Percentiles rank a stretch among this genome's conserved stretches.
Conservation (phyloP, 2,797 vertebrate species). For the Pangasius krempfi region DNA sequence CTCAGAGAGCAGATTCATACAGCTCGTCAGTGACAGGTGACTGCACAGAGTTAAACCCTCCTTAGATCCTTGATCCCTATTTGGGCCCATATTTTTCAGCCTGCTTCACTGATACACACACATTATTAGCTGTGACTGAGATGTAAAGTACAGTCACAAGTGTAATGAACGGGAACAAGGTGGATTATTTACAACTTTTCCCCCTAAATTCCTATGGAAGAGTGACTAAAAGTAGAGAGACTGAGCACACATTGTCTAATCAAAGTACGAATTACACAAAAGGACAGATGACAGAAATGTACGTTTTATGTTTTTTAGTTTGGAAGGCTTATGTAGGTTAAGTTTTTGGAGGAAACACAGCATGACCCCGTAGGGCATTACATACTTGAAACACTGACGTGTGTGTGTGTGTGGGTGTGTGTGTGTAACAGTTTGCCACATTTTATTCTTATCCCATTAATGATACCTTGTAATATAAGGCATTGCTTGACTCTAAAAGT, state of each 20-base stretch:
- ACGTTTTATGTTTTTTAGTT: background rate
- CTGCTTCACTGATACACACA: background rate
- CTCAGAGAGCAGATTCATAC: background rate
- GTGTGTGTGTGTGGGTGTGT: no score
- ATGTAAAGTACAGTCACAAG: background rate
- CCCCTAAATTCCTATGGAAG: background rate
- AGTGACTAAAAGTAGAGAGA: background rate
- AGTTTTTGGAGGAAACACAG: background rate
- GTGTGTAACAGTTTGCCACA: background rate
- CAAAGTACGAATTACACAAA: background rate
- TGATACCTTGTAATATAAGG: background rate
- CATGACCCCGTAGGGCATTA: background rate
- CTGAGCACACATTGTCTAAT: background rate
- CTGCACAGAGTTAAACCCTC: background rate
- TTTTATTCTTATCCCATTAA: background rate
- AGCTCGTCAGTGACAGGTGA: background rate
- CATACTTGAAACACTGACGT: background rate
- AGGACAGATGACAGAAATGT: background rate
- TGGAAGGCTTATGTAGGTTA: background rate
- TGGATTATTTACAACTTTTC: background rate
- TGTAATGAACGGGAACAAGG: background rate
- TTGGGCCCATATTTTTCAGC: background rate
- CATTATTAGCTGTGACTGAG: background rate
- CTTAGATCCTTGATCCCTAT: background rate
- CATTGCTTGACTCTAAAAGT: background rate